Conservation (phyloP, 2,113 vertebrate species). For the Melanostigma gelatinosum region DNA sequence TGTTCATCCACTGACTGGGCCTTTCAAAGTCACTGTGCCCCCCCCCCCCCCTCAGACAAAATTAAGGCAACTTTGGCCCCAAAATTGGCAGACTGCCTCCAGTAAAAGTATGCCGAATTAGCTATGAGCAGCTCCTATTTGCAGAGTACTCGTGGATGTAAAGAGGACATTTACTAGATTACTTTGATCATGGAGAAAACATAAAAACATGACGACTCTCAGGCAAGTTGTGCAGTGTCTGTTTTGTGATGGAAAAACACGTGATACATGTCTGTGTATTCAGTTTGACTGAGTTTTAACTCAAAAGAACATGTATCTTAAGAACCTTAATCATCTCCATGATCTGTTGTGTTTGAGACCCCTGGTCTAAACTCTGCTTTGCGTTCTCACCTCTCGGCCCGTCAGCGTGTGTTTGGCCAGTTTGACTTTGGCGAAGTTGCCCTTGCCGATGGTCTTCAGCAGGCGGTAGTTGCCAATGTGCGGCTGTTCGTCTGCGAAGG, state of each 20-base stretch:
- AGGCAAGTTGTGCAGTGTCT: neutral
- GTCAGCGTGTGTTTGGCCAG: conserved; percentile 74
- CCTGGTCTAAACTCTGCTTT: neutral
- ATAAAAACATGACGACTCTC: neutral
- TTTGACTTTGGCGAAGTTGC: conserved; percentile 80
- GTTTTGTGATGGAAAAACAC: neutral
- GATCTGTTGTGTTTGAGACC: neutral
- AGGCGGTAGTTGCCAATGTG: conserved; percentile 77
- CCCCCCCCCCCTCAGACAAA: no score
- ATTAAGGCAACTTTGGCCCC: neutral
- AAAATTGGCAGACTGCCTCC: neutral
- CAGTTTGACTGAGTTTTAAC: neutral
- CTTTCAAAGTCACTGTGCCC: neutral
- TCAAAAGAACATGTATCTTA: neutral
- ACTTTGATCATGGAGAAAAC: neutral
- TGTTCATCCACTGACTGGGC: neutral
- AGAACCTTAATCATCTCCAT: neutral
- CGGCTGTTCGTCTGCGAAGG: conserved; percentile 65
- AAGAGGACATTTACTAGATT: neutral
- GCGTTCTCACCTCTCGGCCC: conserved; percentile 70
- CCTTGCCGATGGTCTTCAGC: conserved; percentile 78
- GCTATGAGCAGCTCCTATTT: neutral
- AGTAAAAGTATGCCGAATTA: neutral
- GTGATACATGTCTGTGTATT: no score
- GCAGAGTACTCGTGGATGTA: neutral